These are phyloP conservation scores for Micropterix aruncella DNA, from an alignment of 2,888 invertebrate species.

Conservation along the genomic window DNA sequence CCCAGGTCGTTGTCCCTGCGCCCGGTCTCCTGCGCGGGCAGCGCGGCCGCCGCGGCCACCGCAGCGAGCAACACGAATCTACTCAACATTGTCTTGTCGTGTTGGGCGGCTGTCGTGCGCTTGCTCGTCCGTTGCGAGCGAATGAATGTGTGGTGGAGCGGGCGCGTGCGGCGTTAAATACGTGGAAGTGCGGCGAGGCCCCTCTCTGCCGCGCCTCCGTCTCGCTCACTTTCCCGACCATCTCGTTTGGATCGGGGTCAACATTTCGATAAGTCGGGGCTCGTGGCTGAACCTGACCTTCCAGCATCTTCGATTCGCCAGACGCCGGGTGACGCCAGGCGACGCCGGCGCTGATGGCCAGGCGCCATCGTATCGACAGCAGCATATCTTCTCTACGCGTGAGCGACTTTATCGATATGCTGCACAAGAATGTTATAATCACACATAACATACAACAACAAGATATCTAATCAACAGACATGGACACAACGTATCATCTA, in stretches of 20 bases:
- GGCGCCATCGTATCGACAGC: too few species aligned
- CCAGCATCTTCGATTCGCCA: too few species aligned
- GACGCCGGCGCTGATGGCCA: too few species aligned
- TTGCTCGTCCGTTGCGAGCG: not conserved
- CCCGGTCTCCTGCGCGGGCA: constrained; percentile 57
- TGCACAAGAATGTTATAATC: too few species aligned
- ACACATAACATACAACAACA: too few species aligned
- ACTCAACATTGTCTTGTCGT: not conserved
- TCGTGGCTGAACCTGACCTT: not conserved
- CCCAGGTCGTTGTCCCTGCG: constrained; percentile 66
- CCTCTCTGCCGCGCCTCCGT: not conserved
- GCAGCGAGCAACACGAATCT: constrained; percentile 18
- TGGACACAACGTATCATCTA: too few species aligned
- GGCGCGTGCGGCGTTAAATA: not conserved
- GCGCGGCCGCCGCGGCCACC: constrained; percentile 41
- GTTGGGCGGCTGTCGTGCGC: too few species aligned
- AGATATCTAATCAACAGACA: too few species aligned
- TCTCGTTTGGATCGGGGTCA: not conserved
- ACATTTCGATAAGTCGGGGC: not conserved
- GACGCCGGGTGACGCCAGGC: too few species aligned
- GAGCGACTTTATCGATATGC: too few species aligned
- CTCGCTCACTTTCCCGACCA: not conserved
- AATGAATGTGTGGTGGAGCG: not conserved
- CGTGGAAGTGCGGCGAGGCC: not conserved
- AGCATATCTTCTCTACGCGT: too few species aligned